phyloP scores from a whole-genome alignment of 2,797 vertebrate genomes.

The Lepus oiostolus region DNA sequence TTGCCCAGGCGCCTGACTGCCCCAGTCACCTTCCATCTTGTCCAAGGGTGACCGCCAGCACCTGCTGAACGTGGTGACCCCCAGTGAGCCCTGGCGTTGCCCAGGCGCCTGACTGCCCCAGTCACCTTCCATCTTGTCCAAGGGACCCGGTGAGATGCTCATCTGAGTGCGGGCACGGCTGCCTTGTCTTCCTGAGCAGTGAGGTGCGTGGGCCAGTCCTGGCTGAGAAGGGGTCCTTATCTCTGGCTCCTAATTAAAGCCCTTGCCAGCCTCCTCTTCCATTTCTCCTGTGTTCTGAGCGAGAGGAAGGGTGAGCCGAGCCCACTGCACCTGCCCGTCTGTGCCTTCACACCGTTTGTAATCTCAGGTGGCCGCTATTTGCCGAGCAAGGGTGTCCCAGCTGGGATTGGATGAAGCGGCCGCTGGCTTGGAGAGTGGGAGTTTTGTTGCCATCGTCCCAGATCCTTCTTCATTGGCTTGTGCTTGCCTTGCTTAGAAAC shows the following conservation, averaged over 20 bases:
- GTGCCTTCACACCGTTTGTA: background rate
- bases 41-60: background rate
- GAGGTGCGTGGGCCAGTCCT: background rate
- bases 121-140: background rate
- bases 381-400: constrained; percentile 70
- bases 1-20: too few species aligned
- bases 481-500: constrained; percentile 56
- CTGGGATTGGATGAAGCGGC: background rate
- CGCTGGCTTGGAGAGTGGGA: background rate
- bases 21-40: too few species aligned
- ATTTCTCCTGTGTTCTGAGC: background rate
- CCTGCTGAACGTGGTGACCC: background rate
- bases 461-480: constrained; percentile 32
- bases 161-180: background rate
- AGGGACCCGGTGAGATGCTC: background rate
- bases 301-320: background rate
- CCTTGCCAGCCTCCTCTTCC: background rate
- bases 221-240: background rate
- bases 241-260: background rate
- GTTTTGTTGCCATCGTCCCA: constrained; percentile 43
- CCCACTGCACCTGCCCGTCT: background rate
- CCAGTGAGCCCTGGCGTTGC: background rate
- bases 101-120: background rate
- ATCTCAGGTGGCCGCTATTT: constrained; percentile 45
- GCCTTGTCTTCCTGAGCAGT: background rate